Evolutionary conservation across 1,140 invertebrate species (phyloP).

Genomic region (Thalassaphorura encarpata): DNA sequence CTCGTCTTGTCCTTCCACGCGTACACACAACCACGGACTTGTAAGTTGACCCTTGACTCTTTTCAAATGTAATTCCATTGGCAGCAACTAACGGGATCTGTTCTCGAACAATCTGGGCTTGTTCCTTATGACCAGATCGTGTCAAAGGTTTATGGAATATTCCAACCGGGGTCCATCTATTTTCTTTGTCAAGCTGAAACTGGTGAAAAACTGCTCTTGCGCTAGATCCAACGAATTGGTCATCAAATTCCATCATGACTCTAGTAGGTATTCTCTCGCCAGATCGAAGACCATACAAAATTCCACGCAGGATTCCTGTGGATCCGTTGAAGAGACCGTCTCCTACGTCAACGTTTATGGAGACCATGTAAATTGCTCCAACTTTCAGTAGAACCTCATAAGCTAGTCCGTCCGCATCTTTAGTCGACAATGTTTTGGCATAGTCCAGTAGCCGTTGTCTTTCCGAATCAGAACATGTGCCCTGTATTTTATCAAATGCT

Average conservation of each 20-base stretch:
- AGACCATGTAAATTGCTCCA: constrained; percentile 6
- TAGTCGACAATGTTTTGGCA: too few species aligned
- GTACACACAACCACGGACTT: neutral
- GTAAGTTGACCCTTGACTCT: neutral
- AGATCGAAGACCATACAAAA: neutral
- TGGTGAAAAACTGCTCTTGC: neutral
- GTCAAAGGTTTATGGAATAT: neutral
- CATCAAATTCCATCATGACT: neutral
- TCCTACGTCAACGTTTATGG: constrained; percentile 7
- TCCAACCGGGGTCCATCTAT: neutral
- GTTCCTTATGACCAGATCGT: neutral
- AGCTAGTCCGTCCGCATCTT: neutral
- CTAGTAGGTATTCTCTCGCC: neutral
- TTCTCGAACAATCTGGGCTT: neutral
- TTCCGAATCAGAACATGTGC: too few species aligned
- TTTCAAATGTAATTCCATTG: neutral
- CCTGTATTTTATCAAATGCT: too few species aligned
- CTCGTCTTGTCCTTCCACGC: neutral
- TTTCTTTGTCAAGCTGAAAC: neutral
- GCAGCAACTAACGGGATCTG: neutral
- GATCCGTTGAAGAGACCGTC: constrained; percentile 13
- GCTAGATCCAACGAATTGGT: neutral
- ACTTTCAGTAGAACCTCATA: neutral
- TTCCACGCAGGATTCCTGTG: neutral
- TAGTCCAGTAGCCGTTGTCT: too few species aligned